phyloP scores from a whole-genome alignment of 2,888 invertebrate genomes.

The Parnassius mnemosyne region DNA sequence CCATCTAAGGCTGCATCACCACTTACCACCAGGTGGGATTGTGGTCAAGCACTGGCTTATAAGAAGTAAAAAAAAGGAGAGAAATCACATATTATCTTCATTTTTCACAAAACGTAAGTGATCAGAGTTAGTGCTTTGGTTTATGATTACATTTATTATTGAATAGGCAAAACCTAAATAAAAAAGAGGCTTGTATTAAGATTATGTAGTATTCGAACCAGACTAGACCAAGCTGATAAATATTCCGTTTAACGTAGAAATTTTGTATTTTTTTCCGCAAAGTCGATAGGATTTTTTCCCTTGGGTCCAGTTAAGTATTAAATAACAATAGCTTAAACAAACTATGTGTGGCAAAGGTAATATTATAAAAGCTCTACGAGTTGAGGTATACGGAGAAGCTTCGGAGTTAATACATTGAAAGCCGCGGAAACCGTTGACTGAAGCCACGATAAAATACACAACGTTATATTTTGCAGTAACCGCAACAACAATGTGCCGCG shows the following conservation, averaged over 20 bases:
- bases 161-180: not conserved
- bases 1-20: no score
- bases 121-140: not conserved
- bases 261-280: no score
- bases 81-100: conserved; percentile 9
- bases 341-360: conserved; percentile 43
- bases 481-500: conserved; percentile 23
- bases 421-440: conserved; percentile 35
- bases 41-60: no score
- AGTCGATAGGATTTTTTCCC: conserved; percentile 31
- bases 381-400: conserved; percentile 38
- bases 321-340: conserved; percentile 34
- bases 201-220: not conserved
- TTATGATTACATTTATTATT: conserved; percentile 3
- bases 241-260: no score
- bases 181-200: not conserved
- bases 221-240: no score
- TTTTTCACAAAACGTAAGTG: conserved; percentile 1
- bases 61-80: no score
- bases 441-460: conserved; percentile 32
- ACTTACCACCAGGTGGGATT: no score
- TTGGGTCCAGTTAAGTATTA: conserved; percentile 35
- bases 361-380: conserved; percentile 41
- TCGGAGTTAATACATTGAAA: conserved; percentile 37
- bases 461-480: conserved; percentile 34